A percentile compares a stretch with the other conserved stretches of the same genome.
Evolutionary conservation across 2,888 invertebrate genomes (phyloP).

Genomic region (Perizoma flavofasciatum): DNA sequence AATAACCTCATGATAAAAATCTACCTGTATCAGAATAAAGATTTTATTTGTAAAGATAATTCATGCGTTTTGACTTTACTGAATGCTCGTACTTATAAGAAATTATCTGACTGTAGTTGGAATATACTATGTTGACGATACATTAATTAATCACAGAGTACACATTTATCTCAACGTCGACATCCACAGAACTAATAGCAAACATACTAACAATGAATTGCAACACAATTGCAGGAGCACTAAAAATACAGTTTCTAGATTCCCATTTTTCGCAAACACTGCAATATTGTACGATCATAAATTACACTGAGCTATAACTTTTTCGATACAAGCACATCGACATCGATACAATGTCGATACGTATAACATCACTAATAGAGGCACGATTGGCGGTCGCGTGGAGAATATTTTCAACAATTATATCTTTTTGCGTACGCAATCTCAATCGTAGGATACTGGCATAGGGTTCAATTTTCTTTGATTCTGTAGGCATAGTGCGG

Average conservation of each 20-base stretch:
- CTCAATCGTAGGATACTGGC: conserved; percentile 9
- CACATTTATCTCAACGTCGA: conserved; percentile 5
- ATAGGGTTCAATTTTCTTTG: conserved; percentile 29
- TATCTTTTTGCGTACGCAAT: conserved; percentile 18
- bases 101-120: neutral
- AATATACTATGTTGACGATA: conserved; percentile 2
- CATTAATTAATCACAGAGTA: conserved; percentile 7
- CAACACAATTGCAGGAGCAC: conserved; percentile 9
- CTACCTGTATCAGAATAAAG: too few species aligned
- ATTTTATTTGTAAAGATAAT: too few species aligned
- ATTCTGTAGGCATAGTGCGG: conserved; percentile 17
- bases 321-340: conserved; percentile 23
- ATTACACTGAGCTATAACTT: conserved; percentile 26
- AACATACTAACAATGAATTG: conserved; percentile 10
- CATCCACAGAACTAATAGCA: conserved; percentile 6
- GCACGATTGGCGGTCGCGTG: conserved; percentile 28
- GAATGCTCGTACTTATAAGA: too few species aligned
- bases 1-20: too few species aligned
- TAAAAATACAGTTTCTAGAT: conserved; percentile 17
- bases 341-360: conserved; percentile 18
- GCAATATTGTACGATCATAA: conserved; percentile 24
- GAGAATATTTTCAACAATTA: conserved; percentile 29
- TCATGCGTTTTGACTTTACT: too few species aligned
- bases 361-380: conserved; percentile 23
- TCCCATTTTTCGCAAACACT: conserved; percentile 18